phyloP scores from a whole-genome alignment of 2,113 vertebrate species.

The Triplophysa rosa region DNA sequence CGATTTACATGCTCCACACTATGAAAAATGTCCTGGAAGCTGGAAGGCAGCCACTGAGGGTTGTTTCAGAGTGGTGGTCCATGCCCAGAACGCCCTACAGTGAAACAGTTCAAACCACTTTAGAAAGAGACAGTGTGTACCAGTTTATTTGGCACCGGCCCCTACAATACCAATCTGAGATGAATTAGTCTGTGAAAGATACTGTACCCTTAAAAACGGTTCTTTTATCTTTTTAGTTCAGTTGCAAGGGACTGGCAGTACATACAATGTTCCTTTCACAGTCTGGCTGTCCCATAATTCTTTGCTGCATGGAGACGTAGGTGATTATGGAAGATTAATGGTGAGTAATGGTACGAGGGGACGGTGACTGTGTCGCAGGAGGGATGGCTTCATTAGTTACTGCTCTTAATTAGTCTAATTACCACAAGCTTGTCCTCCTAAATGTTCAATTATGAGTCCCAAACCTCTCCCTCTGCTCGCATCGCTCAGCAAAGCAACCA shows the following conservation, averaged over 20 bases:
- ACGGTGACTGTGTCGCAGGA: constrained; percentile 57
- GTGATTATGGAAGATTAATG: constrained; percentile 70
- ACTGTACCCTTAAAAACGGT: not conserved
- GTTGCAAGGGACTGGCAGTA: not conserved
- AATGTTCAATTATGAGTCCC: constrained; percentile 58
- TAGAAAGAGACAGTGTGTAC: constrained; percentile 26
- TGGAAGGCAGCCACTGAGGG: constrained; percentile 61
- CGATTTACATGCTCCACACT: constrained; percentile 21
- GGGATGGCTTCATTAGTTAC: constrained; percentile 64
- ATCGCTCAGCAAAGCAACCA: constrained; percentile 7
- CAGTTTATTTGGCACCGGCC: constrained; percentile 28
- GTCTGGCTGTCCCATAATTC: constrained; percentile 45
- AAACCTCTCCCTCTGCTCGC: constrained; percentile 43
- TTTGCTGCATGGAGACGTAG: constrained; percentile 48
- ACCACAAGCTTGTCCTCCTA: constrained; percentile 68
- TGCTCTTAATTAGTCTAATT: constrained; percentile 69
- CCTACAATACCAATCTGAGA: not conserved
- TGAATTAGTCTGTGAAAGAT: constrained; percentile 5
- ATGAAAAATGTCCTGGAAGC: constrained; percentile 53
- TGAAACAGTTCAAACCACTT: constrained; percentile 31
- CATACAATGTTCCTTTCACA: not conserved
- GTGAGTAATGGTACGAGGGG: constrained; percentile 62
- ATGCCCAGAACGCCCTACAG: constrained; percentile 37
- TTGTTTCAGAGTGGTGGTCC: constrained; percentile 46
- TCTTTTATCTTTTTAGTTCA: constrained; percentile 19